Evolutionary conservation across 2,797 vertebrate genomes (phyloP).

Genomic region (Gadopsis bispinosus): DNA sequence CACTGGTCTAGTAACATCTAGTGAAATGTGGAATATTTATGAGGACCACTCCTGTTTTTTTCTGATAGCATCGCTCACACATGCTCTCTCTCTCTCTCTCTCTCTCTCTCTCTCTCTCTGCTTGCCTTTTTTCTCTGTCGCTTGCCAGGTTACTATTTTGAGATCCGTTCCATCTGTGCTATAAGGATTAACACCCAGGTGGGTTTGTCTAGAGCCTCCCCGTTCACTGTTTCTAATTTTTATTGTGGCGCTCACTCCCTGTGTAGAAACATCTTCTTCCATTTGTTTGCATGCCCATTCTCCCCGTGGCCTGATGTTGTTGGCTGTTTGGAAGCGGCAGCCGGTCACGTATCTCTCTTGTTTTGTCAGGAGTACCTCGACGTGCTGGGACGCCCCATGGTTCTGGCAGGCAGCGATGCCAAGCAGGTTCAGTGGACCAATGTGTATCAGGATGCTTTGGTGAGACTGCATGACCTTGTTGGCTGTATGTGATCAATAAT

Average conservation of each 20-base stretch:
- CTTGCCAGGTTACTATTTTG: slow-evolving; percentile 96
- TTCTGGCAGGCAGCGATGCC: slow-evolving; percentile 94
- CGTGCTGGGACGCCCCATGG: slow-evolving; percentile 97
- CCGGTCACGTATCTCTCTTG: slow-evolving; percentile 44
- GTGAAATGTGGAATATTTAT: slow-evolving; percentile 71
- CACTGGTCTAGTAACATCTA: slow-evolving; percentile 53
- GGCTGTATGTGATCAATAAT: slow-evolving; percentile 10
- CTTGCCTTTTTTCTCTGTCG: slow-evolving; percentile 55
- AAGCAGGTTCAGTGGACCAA: slow-evolving; percentile 99
- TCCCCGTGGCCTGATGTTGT: slow-evolving; percentile 33
- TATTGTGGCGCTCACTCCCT: slow-evolving; percentile 38
- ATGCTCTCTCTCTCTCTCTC: slow-evolving; percentile 24
- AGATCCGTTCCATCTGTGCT: slow-evolving; percentile 98
- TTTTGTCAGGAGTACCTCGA: slow-evolving; percentile 95
- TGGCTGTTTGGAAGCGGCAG: slow-evolving; percentile 31
- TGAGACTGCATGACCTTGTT: slow-evolving; percentile 74
- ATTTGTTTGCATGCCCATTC: slow-evolving; percentile 42
- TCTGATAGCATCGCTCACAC: slow-evolving; percentile 43
- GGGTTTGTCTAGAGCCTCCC: slow-evolving; percentile 75
- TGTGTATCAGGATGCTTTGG: slow-evolving; percentile 98
- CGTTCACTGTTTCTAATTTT: slow-evolving; percentile 36
- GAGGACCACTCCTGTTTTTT: slow-evolving; percentile 44
- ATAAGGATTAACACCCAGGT: slow-evolving; percentile 99
- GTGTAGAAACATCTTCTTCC: slow-evolving; percentile 38
- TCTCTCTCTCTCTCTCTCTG: slow-evolving; percentile 32